Base-by-base conservation (phyloP, 2,888 invertebrate genomes). In the Nomada ruficornis region DNA sequence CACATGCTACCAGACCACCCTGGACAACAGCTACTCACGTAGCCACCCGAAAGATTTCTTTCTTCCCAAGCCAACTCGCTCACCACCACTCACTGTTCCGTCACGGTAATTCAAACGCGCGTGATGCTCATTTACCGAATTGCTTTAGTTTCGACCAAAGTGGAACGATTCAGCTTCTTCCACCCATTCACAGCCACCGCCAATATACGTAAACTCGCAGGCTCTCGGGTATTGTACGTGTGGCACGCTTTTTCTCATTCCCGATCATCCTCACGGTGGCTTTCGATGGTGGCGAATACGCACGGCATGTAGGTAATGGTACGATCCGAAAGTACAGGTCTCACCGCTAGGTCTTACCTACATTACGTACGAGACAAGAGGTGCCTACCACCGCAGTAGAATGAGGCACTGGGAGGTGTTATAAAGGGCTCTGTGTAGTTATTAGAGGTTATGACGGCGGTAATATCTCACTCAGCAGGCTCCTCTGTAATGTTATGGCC, bases 381-480 rank as follows among this genome's bases (percentile, higher is more conserved):
- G 68, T 81, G 84, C 63, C 77, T 84, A 84, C 84, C 77, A 83
- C 77, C 82, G 82, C 44, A 77, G 79, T 77, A 87, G 89, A 89
- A 91, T 90, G 90, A 90, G 88, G 88, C 88, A 91, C 90, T 89
- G 85, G 86, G 89, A 91, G 92, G 91, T 91, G 91, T 92, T 91
- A 91, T 93, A 90, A 92, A 93, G 92, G 93, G 91, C 91, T 91
- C 91, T 90, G 89, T 91, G 90, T 92, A 91, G 92, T 93, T 92
- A 92, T 93, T 93, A 93, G 92, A 92, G 92, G 90, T 92, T 92
- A 92, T 90, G 92, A 92, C 90, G 92, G 90, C 90, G 90, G 91
- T 93, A 92, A 93, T 93, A 93, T 93, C 92, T 93, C 92, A 92
- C 92, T 93, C 92, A 93, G 91, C 92, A 90, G 92, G 91, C 90